A percentile compares a stretch with the other conserved stretches of the same genome.
Evolutionary conservation across 2,888 invertebrate genomes (phyloP).

Genomic region (Drepanosiphum platanoidis): DNA sequence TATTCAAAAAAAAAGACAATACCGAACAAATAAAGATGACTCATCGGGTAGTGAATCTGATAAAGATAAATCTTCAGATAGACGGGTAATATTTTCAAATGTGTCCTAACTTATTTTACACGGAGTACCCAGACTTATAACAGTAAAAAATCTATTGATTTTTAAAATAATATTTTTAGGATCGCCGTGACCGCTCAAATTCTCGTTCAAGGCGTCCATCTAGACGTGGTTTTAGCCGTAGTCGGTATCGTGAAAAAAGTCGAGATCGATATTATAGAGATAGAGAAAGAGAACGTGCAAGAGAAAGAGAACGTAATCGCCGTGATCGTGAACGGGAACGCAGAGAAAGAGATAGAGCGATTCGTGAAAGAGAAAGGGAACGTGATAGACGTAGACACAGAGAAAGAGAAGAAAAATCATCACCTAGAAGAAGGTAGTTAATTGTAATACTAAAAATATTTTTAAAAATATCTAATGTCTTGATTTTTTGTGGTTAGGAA

Average conservation of each 20-base stretch:
- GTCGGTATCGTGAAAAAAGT: conserved; percentile 56
- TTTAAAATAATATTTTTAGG: conserved; percentile 16
- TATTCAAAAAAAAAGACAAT: conserved; percentile 88
- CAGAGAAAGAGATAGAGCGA: conserved; percentile 65
- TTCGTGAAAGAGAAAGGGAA: conserved; percentile 65
- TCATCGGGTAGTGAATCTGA: conserved; percentile 75
- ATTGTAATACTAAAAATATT: background rate
- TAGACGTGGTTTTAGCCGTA: conserved; percentile 55
- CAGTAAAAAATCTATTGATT: no score
- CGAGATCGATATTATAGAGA: conserved; percentile 65
- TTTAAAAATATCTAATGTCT: background rate
- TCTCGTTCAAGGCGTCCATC: conserved; percentile 60
- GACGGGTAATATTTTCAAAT: conserved; percentile 63
- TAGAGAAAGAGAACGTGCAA: conserved; percentile 67
- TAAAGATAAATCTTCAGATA: conserved; percentile 71
- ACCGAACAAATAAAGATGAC: conserved; percentile 83
- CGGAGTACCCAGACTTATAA: no score
- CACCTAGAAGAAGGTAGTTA: conserved; percentile 63
- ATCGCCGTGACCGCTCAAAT: conserved; percentile 58
- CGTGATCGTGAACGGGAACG: conserved; percentile 65
- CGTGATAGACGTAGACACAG: conserved; percentile 63
- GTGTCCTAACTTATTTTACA: background rate
- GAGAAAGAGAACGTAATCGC: conserved; percentile 65
- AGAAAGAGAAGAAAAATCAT: conserved; percentile 64
- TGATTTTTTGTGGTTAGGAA: conserved; percentile 44